These are phyloP conservation scores for Oryzias javanicus DNA, from an alignment of 2,113 vertebrate genomes.

Conservation along the genomic window DNA sequence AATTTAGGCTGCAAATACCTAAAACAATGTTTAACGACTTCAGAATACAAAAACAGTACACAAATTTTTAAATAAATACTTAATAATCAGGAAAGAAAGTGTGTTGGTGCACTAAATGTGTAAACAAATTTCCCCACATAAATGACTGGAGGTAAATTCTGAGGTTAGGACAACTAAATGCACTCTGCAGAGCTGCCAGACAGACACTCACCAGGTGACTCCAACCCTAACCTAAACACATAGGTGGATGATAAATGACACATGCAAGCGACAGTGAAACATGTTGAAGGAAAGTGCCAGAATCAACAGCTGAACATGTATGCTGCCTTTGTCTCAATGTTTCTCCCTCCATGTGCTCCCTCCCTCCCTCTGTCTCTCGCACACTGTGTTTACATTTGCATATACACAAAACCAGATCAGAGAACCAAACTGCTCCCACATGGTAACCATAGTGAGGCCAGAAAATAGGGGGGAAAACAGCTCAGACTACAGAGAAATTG, in stretches of 20 bases:
- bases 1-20: not conserved
- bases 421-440: slow-evolving; percentile 73
- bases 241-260: slow-evolving; percentile 41
- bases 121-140: slow-evolving; percentile 25
- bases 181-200: slow-evolving; percentile 15
- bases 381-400: slow-evolving; percentile 62
- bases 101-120: slow-evolving; percentile 16
- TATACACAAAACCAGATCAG: slow-evolving; percentile 69
- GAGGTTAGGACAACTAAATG: slow-evolving; percentile 24
- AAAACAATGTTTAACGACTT: not conserved
- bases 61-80: slow-evolving; percentile 14
- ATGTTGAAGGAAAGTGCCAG: slow-evolving; percentile 30
- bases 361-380: not conserved
- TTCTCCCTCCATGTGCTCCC: slow-evolving; percentile 20
- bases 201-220: slow-evolving; percentile 18
- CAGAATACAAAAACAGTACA: too few species aligned
- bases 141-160: slow-evolving; percentile 11
- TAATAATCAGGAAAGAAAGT: slow-evolving; percentile 29
- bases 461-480: slow-evolving; percentile 76
- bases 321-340: slow-evolving; percentile 46
- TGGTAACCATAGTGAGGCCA: slow-evolving; percentile 71
- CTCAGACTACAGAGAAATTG: slow-evolving; percentile 71
- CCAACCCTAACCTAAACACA: slow-evolving; percentile 35
- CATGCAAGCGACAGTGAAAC: slow-evolving; percentile 28
- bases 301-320: slow-evolving; percentile 60